Conservation (phyloP, 2,113 vertebrate genomes). For the Hiodon alosoides region DNA sequence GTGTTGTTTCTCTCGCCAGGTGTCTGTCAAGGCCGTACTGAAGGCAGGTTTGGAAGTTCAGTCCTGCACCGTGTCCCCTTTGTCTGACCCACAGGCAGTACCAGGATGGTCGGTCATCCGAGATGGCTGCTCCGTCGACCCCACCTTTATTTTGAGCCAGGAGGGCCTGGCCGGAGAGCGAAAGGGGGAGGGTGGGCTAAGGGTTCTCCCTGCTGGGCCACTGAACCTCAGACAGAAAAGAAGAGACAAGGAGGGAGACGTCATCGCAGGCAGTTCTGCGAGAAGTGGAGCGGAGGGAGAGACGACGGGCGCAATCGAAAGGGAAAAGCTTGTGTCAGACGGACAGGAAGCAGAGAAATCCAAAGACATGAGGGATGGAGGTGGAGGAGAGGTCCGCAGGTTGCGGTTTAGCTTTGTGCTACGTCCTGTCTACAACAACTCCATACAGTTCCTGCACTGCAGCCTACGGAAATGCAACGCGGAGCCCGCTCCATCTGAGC, state of each 20-base stretch:
- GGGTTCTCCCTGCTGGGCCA: background rate
- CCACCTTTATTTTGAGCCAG: conserved; percentile 41
- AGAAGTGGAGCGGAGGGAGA: background rate
- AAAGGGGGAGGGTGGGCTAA: background rate
- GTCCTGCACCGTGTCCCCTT: conserved; percentile 59
- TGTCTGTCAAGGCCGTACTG: conserved; percentile 39
- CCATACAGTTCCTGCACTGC: conserved; percentile 73
- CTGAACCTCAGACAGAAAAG: background rate
- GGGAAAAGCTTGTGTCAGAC: background rate
- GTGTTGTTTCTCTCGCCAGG: conserved; percentile 36
- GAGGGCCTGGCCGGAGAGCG: conserved; percentile 1
- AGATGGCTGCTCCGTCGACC: conserved; percentile 50
- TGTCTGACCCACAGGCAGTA: conserved; percentile 53
- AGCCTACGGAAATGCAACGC: conserved; percentile 53
- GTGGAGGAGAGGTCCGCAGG: background rate
- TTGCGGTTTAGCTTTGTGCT: conserved; percentile 64
- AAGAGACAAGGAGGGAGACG: background rate
- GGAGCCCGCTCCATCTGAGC: conserved; percentile 7
- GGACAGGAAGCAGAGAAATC: background rate
- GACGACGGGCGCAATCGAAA: conserved; percentile 6
- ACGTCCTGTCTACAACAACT: conserved; percentile 56
- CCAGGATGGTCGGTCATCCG: conserved; percentile 54
- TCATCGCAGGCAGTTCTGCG: no score
- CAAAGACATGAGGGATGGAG: background rate
- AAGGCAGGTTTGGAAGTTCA: conserved; percentile 42